Evolutionary conservation across 92 coral and sea anemone genomes (phyloP), one percentile per base, ranked within the genome.

Genomic region (Parazoanthus swiftii): DNA sequence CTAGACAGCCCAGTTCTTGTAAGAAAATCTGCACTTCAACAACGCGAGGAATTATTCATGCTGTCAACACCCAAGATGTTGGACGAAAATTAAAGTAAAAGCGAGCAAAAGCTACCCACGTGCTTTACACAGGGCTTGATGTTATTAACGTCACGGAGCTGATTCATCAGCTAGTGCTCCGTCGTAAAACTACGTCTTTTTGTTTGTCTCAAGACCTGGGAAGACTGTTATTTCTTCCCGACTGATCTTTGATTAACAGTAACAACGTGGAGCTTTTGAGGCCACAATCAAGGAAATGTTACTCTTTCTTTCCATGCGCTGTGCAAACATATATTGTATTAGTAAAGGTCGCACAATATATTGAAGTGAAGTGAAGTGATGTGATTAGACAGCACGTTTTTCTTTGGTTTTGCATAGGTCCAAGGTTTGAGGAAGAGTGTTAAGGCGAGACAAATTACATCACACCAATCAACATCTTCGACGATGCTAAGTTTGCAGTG

Each of bases 401-500:
- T 5, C 70, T 74, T 74, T 5, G 5, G 77, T 36, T n/a, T 42
- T 76, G 79, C 38, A 29, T 29, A 43, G n/a, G 25, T 44, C 14
- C 13, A 20, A 21, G 42, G 79, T 76, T 38, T 76, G 50, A 38
- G 79, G 46, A 76, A 18, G 33, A 29, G 79, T 35, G 25, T 18
- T 39, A 39, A 44, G 51, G 79, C 7, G 11, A 37, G 25, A 18
- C 5, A 35, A 26, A 37, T 37, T 18, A 76, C 79, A 37, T 36
- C 79, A 39, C n/a, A 76, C 46, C 18, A 39, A 76, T 76, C 2
- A 13, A 74, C 78, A 29, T 15, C 38, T 74, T 42, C 38, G 25
- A 36, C 78, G 38, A 74, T 74, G 43, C 48, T 74, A 16, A 37
- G 43, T 37, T 76, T 76, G 79, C 79, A 76, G 26, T 76, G 43